Conservation (phyloP, 2,797 vertebrate species). For the Pipistrellus nathusii region DNA sequence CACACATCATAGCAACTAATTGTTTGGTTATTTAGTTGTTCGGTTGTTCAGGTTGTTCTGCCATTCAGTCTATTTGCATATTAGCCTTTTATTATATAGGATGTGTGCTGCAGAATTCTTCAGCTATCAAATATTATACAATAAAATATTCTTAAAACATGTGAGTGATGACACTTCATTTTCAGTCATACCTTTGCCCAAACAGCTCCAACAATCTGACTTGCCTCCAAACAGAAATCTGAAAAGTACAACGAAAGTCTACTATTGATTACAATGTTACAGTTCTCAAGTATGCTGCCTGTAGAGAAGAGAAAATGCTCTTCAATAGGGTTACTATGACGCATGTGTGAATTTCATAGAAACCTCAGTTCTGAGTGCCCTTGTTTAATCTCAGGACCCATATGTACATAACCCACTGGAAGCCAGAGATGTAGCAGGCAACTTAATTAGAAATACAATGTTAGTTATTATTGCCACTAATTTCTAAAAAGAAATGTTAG, state of each 20-base stretch:
- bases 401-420: not conserved
- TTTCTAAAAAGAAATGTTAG: conserved; percentile 54
- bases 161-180: not conserved
- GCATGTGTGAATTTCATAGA: not conserved
- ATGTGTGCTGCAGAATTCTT: not conserved
- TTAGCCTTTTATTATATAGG: too few species aligned
- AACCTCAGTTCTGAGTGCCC: not conserved
- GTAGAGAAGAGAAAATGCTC: conserved; percentile 7
- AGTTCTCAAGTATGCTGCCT: not conserved
- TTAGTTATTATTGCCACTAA: not conserved
- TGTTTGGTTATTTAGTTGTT: too few species aligned
- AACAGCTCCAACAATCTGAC: not conserved
- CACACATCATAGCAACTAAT: too few species aligned
- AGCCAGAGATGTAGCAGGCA: not conserved
- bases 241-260: not conserved
- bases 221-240: not conserved
- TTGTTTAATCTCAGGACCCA: not conserved
- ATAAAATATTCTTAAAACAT: not conserved
- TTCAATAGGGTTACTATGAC: not conserved
- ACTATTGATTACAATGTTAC: not conserved
- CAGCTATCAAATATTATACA: not conserved
- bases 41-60: too few species aligned
- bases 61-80: too few species aligned
- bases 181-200: not conserved
- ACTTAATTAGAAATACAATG: not conserved